phyloP scores from a whole-genome alignment of 2,888 invertebrate genomes.

The Drosophila subquinaria region DNA sequence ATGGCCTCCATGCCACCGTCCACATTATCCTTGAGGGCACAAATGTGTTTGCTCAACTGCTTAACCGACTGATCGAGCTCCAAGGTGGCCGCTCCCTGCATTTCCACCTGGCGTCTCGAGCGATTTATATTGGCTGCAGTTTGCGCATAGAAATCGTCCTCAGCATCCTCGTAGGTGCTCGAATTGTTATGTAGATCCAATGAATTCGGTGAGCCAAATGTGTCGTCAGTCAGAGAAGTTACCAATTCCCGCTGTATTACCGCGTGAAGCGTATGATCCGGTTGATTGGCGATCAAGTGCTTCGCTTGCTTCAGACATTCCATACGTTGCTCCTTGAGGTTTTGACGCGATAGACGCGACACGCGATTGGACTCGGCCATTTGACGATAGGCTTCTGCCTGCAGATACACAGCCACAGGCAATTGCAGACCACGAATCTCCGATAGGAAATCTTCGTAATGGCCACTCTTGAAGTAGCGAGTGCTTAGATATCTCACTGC shows the following conservation, averaged over 20 bases:
- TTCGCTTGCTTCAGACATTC: conserved; percentile 91
- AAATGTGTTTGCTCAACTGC: conserved; percentile 82
- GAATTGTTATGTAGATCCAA: conserved; percentile 75
- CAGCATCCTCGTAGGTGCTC: conserved; percentile 84
- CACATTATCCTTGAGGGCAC: conserved; percentile 86
- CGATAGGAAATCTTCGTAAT: conserved; percentile 92
- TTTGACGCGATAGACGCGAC: conserved; percentile 77
- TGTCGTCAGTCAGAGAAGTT: conserved; percentile 29
- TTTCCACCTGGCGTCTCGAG: conserved; percentile 36
- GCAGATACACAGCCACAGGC: conserved; percentile 92
- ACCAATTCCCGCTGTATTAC: conserved; percentile 87
- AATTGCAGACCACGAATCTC: conserved; percentile 90
- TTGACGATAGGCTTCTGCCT: conserved; percentile 91
- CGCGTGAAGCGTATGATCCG: conserved; percentile 89
- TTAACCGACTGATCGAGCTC: conserved; percentile 84
- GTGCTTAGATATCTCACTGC: conserved; percentile 91
- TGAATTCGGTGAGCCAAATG: conserved; percentile 38
- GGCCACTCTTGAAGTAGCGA: conserved; percentile 89
- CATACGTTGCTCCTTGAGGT: conserved; percentile 87
- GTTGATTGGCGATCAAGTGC: conserved; percentile 89
- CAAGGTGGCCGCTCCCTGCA: conserved; percentile 19
- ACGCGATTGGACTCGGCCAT: conserved; percentile 87
- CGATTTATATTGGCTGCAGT: conserved; percentile 51
- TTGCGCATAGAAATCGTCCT: conserved; percentile 73
- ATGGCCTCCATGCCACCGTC: conserved; percentile 85